Evolutionary conservation across 2,113 vertebrate genomes (phyloP).

Genomic region (Sinocyclocheilus maitianheensis): DNA sequence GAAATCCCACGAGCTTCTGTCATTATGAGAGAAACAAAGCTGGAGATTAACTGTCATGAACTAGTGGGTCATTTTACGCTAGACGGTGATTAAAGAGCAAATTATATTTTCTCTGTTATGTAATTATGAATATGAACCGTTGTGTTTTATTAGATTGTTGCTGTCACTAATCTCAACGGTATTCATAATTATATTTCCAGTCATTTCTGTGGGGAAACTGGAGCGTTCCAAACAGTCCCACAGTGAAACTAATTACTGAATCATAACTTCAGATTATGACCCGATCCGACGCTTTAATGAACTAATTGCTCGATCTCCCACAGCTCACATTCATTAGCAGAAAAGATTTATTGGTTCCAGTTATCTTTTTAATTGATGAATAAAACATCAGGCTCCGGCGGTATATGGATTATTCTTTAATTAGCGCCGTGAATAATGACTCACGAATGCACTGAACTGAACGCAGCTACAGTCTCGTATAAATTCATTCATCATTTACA

Average conservation of each 20-base stretch:
- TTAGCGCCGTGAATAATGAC: slow-evolving; percentile 12
- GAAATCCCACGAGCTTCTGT: background rate
- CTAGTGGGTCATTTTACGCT: background rate
- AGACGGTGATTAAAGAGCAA: background rate
- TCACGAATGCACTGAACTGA: background rate
- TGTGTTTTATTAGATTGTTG: background rate
- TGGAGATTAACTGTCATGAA: background rate
- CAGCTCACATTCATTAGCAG: background rate
- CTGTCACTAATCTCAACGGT: background rate
- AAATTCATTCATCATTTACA: background rate
- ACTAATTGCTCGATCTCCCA: slow-evolving; percentile 7
- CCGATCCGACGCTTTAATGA: background rate
- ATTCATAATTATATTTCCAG: background rate
- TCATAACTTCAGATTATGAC: slow-evolving; percentile 17
- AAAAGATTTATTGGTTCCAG: background rate
- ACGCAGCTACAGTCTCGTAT: background rate
- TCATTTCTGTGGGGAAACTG: background rate
- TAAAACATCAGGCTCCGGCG: background rate
- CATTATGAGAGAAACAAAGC: background rate
- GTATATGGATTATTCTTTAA: slow-evolving; percentile 1
- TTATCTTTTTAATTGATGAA: slow-evolving; percentile 8
- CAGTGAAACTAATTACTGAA: slow-evolving; percentile 14
- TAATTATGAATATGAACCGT: background rate
- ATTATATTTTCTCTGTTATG: background rate
- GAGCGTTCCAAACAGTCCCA: background rate